Percentiles rank a stretch among this genome's conserved stretches.
These are phyloP conservation scores for Ptilodon capucinus DNA, from an alignment of 2,888 invertebrate species.

Conservation along the genomic window DNA sequence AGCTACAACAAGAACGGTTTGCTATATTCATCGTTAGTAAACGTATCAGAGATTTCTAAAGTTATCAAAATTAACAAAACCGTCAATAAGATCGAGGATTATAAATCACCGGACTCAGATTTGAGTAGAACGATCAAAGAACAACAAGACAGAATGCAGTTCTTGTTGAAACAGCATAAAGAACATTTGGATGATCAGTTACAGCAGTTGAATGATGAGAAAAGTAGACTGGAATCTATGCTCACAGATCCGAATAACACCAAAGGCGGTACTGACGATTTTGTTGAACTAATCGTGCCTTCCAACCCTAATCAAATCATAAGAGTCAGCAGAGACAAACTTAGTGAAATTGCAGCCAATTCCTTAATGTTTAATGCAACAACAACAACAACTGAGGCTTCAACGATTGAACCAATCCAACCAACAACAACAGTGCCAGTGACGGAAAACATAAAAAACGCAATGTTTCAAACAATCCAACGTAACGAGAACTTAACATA, in stretches of 20 bases:
- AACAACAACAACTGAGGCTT: constrained; percentile 7
- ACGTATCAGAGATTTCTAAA: constrained; percentile 69
- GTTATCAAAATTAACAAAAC: constrained; percentile 48
- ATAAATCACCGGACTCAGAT: constrained; percentile 8
- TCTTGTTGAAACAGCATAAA: constrained; percentile 51
- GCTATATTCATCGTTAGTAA: constrained; percentile 58
- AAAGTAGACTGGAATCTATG: constrained; percentile 43
- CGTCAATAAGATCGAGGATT: constrained; percentile 4
- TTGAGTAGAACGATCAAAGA: constrained; percentile 30
- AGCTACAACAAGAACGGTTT: constrained; percentile 64
- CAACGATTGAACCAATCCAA: constrained; percentile 6
- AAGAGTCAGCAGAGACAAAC: constrained; percentile 28
- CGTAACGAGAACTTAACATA: constrained; percentile 58
- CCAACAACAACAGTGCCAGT: constrained; percentile 6
- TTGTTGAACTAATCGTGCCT: constrained; percentile 27
- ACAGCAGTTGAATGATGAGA: constrained; percentile 49
- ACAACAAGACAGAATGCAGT: constrained; percentile 46
- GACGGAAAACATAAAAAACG: constrained; percentile 18
- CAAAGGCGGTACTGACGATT: constrained; percentile 15
- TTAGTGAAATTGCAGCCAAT: constrained; percentile 17
- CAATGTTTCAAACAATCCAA: constrained; percentile 45
- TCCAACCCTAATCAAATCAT: constrained; percentile 23
- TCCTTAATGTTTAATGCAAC: constrained; percentile 8
- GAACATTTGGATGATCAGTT: constrained; percentile 55
- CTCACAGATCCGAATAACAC: constrained; percentile 9